Conservation (phyloP, 2,797 vertebrate species). For the Hyperoplus lanceolatus region DNA sequence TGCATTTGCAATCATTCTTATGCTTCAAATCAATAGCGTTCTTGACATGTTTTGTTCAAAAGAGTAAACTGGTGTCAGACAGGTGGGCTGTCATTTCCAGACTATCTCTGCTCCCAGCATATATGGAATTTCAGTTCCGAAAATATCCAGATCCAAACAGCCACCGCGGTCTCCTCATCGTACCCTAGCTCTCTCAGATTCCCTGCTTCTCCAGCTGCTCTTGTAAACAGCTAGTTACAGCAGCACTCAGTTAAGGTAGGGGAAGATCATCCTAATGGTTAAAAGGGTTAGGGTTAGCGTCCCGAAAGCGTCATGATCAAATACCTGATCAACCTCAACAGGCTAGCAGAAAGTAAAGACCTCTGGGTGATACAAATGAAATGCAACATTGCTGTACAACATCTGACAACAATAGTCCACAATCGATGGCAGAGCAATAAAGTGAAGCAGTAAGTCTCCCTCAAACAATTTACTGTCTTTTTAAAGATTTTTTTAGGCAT, state of each 20-base stretch:
- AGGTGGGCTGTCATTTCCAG: conserved; percentile 63
- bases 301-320: not conserved
- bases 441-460: not conserved
- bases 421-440: not conserved
- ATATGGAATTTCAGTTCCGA: conserved; percentile 72
- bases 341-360: not conserved
- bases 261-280: not conserved
- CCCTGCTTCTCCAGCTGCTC: conserved; percentile 67
- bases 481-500: no score
- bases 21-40: conserved; percentile 11
- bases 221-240: conserved; percentile 63
- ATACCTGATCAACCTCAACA: not conserved
- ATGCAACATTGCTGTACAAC: not conserved
- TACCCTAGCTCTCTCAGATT: conserved; percentile 67
- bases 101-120: conserved; percentile 48
- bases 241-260: conserved; percentile 1
- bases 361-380: not conserved
- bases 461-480: not conserved
- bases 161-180: conserved; percentile 33
- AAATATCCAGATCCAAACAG: conserved; percentile 71
- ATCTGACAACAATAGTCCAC: not conserved
- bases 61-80: conserved; percentile 31
- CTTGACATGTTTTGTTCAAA: conserved; percentile 38
- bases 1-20: not conserved
- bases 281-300: not conserved